These are phyloP conservation scores for Discoglossus pictus DNA, from an alignment of 2,797 vertebrate species.

Conservation along the genomic window DNA sequence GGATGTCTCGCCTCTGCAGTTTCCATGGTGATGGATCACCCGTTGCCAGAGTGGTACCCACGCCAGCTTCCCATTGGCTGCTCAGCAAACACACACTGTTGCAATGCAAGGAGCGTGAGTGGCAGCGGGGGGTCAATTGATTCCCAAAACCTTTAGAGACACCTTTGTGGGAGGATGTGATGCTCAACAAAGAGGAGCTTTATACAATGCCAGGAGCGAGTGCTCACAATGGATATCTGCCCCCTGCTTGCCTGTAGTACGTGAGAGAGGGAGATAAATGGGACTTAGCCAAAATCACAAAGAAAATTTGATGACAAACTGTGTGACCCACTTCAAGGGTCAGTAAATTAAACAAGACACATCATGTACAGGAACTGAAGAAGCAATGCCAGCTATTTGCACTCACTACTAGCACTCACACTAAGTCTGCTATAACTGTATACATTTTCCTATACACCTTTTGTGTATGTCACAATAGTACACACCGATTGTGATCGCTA, in stretches of 20 bases:
- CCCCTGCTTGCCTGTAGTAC: not conserved
- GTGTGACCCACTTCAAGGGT: slow-evolving; percentile 8
- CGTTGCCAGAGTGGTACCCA: slow-evolving; percentile 51
- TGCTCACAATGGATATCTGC: slow-evolving; percentile 9
- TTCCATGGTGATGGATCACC: slow-evolving; percentile 51
- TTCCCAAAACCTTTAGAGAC: slow-evolving; percentile 48
- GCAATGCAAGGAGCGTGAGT: slow-evolving; percentile 48
- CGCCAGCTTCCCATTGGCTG: slow-evolving; percentile 42
- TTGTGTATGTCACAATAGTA: no score
- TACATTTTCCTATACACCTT: no score
- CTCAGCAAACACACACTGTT: slow-evolving; percentile 41
- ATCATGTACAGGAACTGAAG: no score
- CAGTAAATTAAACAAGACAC: not conserved
- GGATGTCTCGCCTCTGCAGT: slow-evolving; percentile 50
- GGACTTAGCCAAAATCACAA: not conserved
- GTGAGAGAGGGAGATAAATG: not conserved
- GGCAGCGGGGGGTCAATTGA: slow-evolving; percentile 51
- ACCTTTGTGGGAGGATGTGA: slow-evolving; percentile 48
- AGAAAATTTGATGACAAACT: not conserved
- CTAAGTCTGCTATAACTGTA: no score
- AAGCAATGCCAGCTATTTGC: no score
- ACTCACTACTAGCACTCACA: no score
- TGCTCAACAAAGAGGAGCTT: slow-evolving; percentile 37
- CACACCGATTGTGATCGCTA: no score
- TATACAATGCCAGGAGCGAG: slow-evolving; percentile 15